Base-by-base conservation (phyloP, 2,888 invertebrate genomes). In the Aphodius sticticus region DNA sequence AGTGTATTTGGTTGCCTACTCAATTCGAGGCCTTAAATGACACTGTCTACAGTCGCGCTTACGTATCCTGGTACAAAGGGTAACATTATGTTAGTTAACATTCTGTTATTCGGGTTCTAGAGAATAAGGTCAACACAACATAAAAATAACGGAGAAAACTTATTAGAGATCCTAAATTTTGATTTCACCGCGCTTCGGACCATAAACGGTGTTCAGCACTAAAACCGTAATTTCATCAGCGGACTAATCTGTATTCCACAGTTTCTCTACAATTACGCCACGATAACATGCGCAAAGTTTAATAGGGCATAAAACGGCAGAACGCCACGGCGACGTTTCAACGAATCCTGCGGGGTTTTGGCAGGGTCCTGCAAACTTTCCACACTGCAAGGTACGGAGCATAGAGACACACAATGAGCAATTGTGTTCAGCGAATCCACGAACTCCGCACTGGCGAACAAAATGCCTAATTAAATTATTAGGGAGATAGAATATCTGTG, bases 361-460 rank as follows among this genome's bases (percentile, higher is more conserved):
- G 74, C 74, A 26, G 9, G 35, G 26, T 74, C 36, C 74, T 74
- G 74, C 35, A 74, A 74, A 9, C 36, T 35, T 74, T 37, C 35
- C 35, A 74, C 36, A 74, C 74, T 35, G 36, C 37, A 74, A 74
- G 37, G 74, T 74, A 36, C n/a, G 74, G n/a, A 74, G 36, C 35
- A 74, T 74, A 35, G n/a, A 74, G 74, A 74, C 36, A 74, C 74
- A 74, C 74, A 74, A 74, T 74, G 26, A 74, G 74, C 74, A 74
- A 74, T 74, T 74, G 74, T 74, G 74, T 37, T 36, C 36, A 37
- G 74, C 74, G 74, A 15, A n/a, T 35, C n/a, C 36, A 35, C 74
- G 36, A 26, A 36, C n/a, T n/a, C 9, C 53, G 53, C 53, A 53
- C 12, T 53, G 53, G 53, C 53, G 53, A 53, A 53, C 53, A 53